Evolutionary conservation across 2,113 vertebrate species (phyloP).

Genomic region (Sander vitreus): DNA sequence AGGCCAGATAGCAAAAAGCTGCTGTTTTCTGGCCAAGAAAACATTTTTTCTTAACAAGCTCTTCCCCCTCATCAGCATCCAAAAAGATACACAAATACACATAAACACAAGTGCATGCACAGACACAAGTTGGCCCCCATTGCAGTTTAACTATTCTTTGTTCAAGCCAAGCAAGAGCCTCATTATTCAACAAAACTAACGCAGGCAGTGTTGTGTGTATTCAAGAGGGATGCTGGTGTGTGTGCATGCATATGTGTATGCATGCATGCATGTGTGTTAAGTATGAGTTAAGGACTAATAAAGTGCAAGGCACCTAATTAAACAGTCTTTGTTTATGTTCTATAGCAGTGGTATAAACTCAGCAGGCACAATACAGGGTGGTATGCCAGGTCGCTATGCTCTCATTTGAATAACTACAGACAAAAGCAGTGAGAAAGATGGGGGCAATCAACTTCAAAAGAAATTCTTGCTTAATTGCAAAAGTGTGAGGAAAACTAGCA

Average conservation of each 20-base stretch:
- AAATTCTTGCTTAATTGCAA: constrained; percentile 76
- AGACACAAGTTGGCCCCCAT: constrained; percentile 52
- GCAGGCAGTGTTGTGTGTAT: constrained; percentile 55
- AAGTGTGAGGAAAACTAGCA: constrained; percentile 66
- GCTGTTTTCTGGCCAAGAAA: constrained; percentile 66
- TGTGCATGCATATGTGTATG: constrained; percentile 18
- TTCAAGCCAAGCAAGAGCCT: constrained; percentile 61
- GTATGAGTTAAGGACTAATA: constrained; percentile 82
- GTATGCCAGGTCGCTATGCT: constrained; percentile 67
- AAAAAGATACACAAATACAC: constrained; percentile 51
- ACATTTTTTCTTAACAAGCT: constrained; percentile 73
- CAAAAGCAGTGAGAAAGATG: constrained; percentile 64
- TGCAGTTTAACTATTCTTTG: constrained; percentile 70
- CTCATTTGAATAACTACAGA: constrained; percentile 78
- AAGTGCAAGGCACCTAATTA: constrained; percentile 84
- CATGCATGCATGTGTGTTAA: constrained; percentile 63
- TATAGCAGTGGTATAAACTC: constrained; percentile 76
- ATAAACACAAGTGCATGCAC: constrained; percentile 25
- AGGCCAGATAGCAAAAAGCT: constrained; percentile 64
- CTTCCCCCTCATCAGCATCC: constrained; percentile 62
- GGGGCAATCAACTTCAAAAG: constrained; percentile 76
- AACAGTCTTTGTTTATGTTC: constrained; percentile 83
- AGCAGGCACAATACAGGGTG: constrained; percentile 68
- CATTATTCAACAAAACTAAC: constrained; percentile 76
- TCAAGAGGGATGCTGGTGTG: constrained; percentile 34